Base-by-base conservation (phyloP, 2,888 invertebrate species). In the Harmothoe impar region DNA sequence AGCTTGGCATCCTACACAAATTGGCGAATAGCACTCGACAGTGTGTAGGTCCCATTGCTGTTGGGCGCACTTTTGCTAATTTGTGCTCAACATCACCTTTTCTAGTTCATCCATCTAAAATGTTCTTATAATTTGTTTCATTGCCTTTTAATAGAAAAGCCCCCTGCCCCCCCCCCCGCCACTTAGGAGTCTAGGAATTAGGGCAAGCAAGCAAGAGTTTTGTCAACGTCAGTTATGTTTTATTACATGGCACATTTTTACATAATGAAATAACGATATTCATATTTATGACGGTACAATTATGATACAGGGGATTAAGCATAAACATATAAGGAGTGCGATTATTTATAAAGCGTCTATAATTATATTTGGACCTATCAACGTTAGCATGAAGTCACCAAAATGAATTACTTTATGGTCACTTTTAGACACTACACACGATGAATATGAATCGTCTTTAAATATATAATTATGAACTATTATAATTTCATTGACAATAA, bases 241-340 rank as follows among this genome's bases (percentile, higher is more conserved):
- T 85, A 85, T 85, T 85, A 85, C 85, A 85, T 85, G 85, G 85
- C 85, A 85, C 85, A 52, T 85, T 52, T 85, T 43, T 85, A 85
- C 85, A 85, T 85, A 85, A 77, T 77, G 77, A 77, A 77, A 31
- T 77, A 77, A 68, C 68, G n/a, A 77, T 77, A 77, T 5, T 77
- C 77, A 77, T 31, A 77, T 31, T 33, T 77, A 77, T 77, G 29
- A 77, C 77, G 25, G 31, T 77, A 77, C 77, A 77, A 33, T 31
- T 77, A 33, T 77, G 31, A 77, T 29, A 77, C 33, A 77, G 23
- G n/a, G n/a, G 77, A 68, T 77, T 5, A 77, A 31, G 77, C 77
- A 77, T 68, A 68, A n/a, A n/a, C 15, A 7, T 12, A n/a, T 7
- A 17, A 23, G n/a, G n/a, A 17, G 15, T 68, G 68, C 68, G n/a